A percentile compares a stretch with the other conserved stretches of the same genome.
phyloP scores from a whole-genome alignment of 2,888 invertebrate genomes.

The Heliconius ethilla region DNA sequence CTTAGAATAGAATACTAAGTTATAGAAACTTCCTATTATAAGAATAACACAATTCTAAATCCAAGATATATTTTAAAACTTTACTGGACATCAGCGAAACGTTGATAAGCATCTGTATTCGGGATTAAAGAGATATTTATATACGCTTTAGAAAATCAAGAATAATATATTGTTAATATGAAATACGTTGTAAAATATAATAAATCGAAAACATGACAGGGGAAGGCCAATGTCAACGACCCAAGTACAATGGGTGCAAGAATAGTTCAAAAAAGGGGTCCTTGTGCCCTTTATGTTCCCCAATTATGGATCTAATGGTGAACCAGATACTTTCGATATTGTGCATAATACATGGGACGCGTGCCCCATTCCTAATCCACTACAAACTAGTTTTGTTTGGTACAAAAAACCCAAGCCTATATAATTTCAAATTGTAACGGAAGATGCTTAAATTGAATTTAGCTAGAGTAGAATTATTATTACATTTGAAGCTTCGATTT shows the following conservation, averaged over 20 bases:
- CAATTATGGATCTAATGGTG: conserved; percentile 72
- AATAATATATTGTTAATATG: conserved; percentile 73
- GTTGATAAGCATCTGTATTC: conserved; percentile 43
- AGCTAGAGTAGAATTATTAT: neutral
- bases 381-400: conserved; percentile 42
- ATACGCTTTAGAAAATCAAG: conserved; percentile 55
- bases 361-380: conserved; percentile 39
- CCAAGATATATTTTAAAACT: neutral
- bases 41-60: neutral
- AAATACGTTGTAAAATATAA: conserved; percentile 70
- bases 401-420: conserved; percentile 22
- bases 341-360: conserved; percentile 40
- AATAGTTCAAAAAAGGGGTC: conserved; percentile 76
- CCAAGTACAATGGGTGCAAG: conserved; percentile 72
- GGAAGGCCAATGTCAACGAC: conserved; percentile 80
- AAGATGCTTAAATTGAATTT: conserved; percentile 15
- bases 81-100: conserved; percentile 22
- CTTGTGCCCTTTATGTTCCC: conserved; percentile 68
- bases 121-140: conserved; percentile 53
- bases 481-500: neutral
- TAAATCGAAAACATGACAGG: conserved; percentile 68
- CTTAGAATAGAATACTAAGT: neutral
- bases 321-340: conserved; percentile 50
- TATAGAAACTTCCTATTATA: neutral
- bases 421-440: conserved; percentile 27